A percentile compares a stretch with the other conserved stretches of the same genome.
Evolutionary conservation across 2,888 invertebrate genomes (phyloP).

Genomic region (Trachelus tabidus): DNA sequence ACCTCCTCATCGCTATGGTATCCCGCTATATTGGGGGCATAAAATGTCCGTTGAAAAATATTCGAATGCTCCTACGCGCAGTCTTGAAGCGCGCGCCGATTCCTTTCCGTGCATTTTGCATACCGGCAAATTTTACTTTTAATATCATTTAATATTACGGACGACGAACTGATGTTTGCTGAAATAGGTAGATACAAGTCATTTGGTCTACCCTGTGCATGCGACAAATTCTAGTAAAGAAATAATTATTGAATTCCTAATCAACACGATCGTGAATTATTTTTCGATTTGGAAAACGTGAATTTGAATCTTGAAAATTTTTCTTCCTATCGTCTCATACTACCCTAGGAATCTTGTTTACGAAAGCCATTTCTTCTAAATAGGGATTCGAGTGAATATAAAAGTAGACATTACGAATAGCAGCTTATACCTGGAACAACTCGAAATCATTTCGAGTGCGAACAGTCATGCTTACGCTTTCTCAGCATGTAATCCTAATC

Average conservation of each 20-base stretch:
- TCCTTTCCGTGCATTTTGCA: too few species aligned
- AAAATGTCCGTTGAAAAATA: slow-evolving; percentile 49
- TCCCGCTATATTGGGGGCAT: slow-evolving; percentile 32
- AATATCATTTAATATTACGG: too few species aligned
- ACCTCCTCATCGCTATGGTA: slow-evolving; percentile 24
- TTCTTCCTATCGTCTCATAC: slow-evolving; percentile 30
- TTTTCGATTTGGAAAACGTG: too few species aligned
- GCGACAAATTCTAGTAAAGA: too few species aligned
- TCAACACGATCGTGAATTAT: too few species aligned
- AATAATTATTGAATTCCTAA: too few species aligned
- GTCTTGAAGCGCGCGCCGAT: too few species aligned
- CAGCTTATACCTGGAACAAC: background rate
- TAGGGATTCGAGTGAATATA: slow-evolving; percentile 16
- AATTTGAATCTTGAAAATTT: slow-evolving; percentile 27
- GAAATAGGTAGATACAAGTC: too few species aligned
- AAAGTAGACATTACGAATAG: background rate
- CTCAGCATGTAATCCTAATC: too few species aligned
- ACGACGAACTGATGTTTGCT: too few species aligned
- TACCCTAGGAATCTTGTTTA: slow-evolving; percentile 38
- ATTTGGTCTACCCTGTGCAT: too few species aligned
- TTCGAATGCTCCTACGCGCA: slow-evolving; percentile 19
- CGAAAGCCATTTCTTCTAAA: slow-evolving; percentile 41
- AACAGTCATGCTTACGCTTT: background rate
- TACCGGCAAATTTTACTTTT: too few species aligned
- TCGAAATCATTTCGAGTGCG: background rate